phyloP scores from a whole-genome alignment of 2,888 invertebrate species.

The Cyclophora punctaria region DNA sequence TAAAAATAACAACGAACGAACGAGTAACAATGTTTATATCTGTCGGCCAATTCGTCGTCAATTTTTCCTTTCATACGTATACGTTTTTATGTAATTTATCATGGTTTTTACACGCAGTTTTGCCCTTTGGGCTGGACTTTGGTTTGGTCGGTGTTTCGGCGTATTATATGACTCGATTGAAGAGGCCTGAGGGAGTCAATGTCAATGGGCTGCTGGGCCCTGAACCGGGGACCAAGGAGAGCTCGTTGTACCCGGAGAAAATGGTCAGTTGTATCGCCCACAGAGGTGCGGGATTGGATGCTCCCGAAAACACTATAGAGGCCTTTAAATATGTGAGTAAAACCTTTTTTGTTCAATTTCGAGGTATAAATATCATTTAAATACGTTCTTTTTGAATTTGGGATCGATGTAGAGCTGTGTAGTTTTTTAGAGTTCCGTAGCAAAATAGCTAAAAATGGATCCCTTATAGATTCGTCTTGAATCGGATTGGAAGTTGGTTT shows the following conservation, averaged over 20 bases:
- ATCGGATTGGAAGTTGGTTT: too few relatives aligned
- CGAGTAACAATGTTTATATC: conserved; percentile 50
- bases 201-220: conserved; percentile 63
- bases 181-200: conserved; percentile 34
- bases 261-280: conserved; percentile 81
- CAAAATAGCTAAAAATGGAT: too few relatives aligned
- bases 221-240: conserved; percentile 57
- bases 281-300: conserved; percentile 83
- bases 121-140: conserved; percentile 57
- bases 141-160: conserved; percentile 48
- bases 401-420: too few relatives aligned
- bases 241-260: conserved; percentile 52
- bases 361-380: background rate
- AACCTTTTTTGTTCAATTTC: conserved; percentile 7
- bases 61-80: conserved; percentile 37
- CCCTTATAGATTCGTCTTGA: too few relatives aligned
- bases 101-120: conserved; percentile 49
- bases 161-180: conserved; percentile 51
- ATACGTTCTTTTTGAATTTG: background rate
- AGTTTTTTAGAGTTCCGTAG: too few relatives aligned
- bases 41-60: conserved; percentile 35
- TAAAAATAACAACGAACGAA: conserved; percentile 44
- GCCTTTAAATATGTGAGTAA: conserved; percentile 80
- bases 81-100: conserved; percentile 37
- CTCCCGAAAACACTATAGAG: conserved; percentile 85